Base-by-base conservation (phyloP, 2,797 vertebrate species). In the Oryzias sinensis region DNA sequence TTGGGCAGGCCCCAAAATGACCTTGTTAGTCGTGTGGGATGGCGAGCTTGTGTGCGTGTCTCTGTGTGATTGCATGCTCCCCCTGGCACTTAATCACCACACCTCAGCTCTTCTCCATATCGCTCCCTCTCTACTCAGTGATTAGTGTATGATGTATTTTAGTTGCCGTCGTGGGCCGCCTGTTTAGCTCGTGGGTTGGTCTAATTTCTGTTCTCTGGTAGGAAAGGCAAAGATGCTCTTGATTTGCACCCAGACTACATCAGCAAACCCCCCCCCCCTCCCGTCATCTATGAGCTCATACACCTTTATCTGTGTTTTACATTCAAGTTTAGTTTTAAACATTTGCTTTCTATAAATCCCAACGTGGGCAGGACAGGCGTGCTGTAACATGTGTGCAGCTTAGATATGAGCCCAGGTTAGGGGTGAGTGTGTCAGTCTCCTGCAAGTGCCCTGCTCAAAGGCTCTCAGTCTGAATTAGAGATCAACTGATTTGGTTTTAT, bases 61-160 rank as follows among this genome's bases (percentile, higher is more conserved):
- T 53, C 18, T 2, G 6, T 50, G 47, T 56, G 59, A 56, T 47
- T 25, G 56, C 47, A 22, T 29, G 18, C 52, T 4, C 60, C 80
- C 46, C 65, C 62, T 57, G 37, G 13, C 67, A 71, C 81, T 64
- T 57, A 68, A 71, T 79, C 76, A 77, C 68, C 62, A 59, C 70
- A 68, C 63, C 64, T 69, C 71, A 49, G 54, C 63, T 68, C 71
- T 65, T 81, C 61, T 81, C 72, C 52, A 53, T 22, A 68, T 80
- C 74, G 59, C 81, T 84, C 84, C 79, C 81, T 76, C 82, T 87
- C 83, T 77, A 76, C 78, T 79, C 75, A 68, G 69, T 84, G 79
- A 84, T 88, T 87, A 86, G 79, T 81, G 76, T 80, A 76, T 83
- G 83, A 87, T 88, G 77, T 84, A 82, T 87, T 86, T 84, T 84